Conservation (phyloP, 1,140 invertebrate species). For the Heliconius nattereri region DNA sequence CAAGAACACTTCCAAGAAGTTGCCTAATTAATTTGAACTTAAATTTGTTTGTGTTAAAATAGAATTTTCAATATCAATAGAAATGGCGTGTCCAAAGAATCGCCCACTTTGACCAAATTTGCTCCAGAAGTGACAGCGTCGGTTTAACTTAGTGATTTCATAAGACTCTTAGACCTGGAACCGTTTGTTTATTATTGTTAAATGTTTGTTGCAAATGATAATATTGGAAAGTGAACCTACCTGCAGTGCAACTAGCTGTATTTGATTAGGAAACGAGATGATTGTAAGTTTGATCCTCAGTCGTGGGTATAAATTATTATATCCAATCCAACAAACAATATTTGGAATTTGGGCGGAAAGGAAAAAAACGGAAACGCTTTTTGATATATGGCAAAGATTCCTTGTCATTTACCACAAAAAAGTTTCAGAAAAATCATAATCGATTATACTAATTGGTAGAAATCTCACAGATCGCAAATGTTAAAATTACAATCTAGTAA, state of each 20-base stretch:
- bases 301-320: too few relatives aligned
- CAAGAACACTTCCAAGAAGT: not conserved
- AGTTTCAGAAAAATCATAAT: too few relatives aligned
- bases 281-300: not conserved
- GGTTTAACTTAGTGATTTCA: conserved; percentile 61
- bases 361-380: too few relatives aligned
- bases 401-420: too few relatives aligned
- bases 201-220: not conserved
- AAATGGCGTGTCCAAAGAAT: conserved; percentile 40
- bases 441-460: too few relatives aligned
- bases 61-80: conserved; percentile 32
- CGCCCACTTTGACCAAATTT: conserved; percentile 49
- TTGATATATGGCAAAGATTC: too few relatives aligned
- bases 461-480: too few relatives aligned
- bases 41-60: conserved; percentile 24
- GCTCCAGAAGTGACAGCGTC: conserved; percentile 50
- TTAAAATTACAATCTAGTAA: too few relatives aligned
- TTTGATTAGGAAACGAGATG: not conserved
- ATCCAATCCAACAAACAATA: too few relatives aligned
- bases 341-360: too few relatives aligned
- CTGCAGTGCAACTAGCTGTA: too few relatives aligned
- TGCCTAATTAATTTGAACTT: conserved; percentile 24
- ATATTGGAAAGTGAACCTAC: not conserved
- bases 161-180: conserved; percentile 42
- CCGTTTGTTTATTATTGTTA: conserved; percentile 53